Conservation (phyloP, 2,113 vertebrate species). For the Rhinichthys klamathensis region DNA sequence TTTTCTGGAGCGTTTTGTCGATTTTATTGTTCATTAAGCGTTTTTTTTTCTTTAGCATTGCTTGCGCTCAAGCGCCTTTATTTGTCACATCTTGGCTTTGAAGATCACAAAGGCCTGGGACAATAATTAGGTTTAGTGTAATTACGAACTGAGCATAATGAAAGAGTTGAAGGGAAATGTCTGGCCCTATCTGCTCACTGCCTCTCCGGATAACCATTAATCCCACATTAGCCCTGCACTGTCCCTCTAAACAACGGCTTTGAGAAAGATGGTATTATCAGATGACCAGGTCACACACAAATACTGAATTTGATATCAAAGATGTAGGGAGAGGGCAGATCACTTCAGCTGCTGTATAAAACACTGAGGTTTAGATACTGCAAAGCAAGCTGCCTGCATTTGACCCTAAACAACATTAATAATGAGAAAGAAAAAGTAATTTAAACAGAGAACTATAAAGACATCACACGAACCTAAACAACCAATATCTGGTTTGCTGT, state of each 20-base stretch:
- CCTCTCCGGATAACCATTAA: conserved; percentile 60
- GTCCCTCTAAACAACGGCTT: conserved; percentile 35
- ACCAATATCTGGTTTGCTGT: not conserved
- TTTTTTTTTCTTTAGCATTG: conserved; percentile 44
- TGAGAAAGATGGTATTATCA: conserved; percentile 19
- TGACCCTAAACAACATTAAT: not conserved
- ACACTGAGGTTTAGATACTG: not conserved
- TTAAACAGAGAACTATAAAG: not conserved
- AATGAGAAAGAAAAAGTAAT: not conserved
- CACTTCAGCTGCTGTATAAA: not conserved
- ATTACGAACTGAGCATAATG: conserved; percentile 73
- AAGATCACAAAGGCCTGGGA: conserved; percentile 80
- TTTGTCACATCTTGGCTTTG: conserved; percentile 76
- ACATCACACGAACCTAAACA: not conserved
- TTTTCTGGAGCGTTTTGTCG: conserved; percentile 66
- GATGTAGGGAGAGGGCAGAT: not conserved
- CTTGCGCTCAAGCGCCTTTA: conserved; percentile 70
- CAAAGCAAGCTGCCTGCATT: not conserved
- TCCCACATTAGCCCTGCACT: conserved; percentile 57
- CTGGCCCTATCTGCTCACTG: conserved; percentile 69
- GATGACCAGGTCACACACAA: conserved; percentile 25
- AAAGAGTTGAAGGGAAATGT: conserved; percentile 72
- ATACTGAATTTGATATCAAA: conserved; percentile 5
- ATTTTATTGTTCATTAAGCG: conserved; percentile 81
- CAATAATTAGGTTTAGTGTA: conserved; percentile 80